Evolutionary conservation across 2,113 vertebrate genomes (phyloP).

Genomic region (Crotalus horridus): DNA sequence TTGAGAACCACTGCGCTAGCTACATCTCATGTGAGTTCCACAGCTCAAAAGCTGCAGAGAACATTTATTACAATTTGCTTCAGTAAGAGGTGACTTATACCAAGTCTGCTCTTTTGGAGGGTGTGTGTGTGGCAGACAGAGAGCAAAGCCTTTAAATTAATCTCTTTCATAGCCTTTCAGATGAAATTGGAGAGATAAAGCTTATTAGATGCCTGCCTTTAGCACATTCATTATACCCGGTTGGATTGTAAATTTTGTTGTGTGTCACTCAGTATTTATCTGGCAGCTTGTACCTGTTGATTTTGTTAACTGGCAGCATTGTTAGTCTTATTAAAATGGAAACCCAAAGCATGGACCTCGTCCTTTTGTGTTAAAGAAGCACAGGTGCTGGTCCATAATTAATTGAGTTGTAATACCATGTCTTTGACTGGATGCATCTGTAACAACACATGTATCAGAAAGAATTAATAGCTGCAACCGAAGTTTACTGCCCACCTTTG

Average conservation of each 20-base stretch:
- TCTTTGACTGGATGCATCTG: conserved; percentile 35
- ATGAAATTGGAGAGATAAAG: conserved; percentile 13
- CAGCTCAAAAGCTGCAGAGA: background rate
- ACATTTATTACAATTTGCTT: background rate
- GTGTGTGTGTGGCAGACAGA: background rate
- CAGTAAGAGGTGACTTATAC: background rate
- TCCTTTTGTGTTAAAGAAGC: conserved; percentile 13
- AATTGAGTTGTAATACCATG: conserved; percentile 2
- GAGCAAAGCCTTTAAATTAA: conserved; percentile 9
- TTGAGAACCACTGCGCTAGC: no score
- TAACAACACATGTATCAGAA: conserved; percentile 17
- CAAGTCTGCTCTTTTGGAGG: background rate
- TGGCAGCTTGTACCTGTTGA: conserved; percentile 36
- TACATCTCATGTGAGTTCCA: background rate
- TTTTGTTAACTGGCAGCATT: conserved; percentile 12
- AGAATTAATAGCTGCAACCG: conserved; percentile 10
- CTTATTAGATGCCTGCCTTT: conserved; percentile 15
- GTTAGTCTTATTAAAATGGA: conserved; percentile 41
- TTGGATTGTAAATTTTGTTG: background rate
- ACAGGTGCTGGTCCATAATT: conserved; percentile 28
- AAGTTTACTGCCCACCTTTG: conserved; percentile 17
- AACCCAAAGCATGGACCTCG: background rate
- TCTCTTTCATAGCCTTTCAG: conserved; percentile 10
- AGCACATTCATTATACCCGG: background rate
- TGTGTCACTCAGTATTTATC: conserved; percentile 16